Evolutionary conservation across 2,113 vertebrate genomes (phyloP).

Genomic region (Corydoras sp.): DNA sequence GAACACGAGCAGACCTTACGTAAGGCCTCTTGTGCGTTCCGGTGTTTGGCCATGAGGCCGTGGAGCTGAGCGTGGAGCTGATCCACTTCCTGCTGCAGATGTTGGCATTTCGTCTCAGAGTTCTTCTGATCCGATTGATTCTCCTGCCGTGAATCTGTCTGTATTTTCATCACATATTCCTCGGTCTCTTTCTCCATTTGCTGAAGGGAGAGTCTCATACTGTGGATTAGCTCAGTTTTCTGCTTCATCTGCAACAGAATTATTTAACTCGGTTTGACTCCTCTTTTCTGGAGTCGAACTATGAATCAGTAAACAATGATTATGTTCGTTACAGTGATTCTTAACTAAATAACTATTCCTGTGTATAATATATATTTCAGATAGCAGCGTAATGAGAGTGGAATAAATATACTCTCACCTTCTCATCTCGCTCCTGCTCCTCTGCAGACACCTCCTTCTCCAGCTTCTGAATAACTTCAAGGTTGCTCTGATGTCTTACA

Average conservation of each 20-base stretch:
- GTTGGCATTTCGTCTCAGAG: conserved; percentile 51
- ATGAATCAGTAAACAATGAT: neutral
- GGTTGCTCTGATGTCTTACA: conserved; percentile 44
- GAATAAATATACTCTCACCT: conserved; percentile 57
- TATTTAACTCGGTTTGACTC: neutral
- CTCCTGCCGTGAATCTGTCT: conserved; percentile 56
- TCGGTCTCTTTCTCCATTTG: conserved; percentile 50
- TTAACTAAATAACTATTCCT: neutral
- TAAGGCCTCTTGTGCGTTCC: conserved; percentile 60
- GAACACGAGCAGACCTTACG: conserved; percentile 69
- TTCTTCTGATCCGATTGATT: conserved; percentile 50
- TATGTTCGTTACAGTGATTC: too few species aligned
- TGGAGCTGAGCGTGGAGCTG: conserved; percentile 55
- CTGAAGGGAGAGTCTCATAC: conserved; percentile 62
- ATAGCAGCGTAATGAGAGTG: too few species aligned
- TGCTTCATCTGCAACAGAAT: conserved; percentile 62
- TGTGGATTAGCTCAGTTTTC: conserved; percentile 59
- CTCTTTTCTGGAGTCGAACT: too few species aligned
- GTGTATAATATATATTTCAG: too few species aligned
- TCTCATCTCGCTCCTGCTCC: conserved; percentile 48
- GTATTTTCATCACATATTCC: conserved; percentile 49
- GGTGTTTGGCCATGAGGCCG: conserved; percentile 61
- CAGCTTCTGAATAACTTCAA: conserved; percentile 40
- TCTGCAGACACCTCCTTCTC: conserved; percentile 52
- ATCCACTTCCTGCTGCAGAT: conserved; percentile 62